Percentiles rank a stretch among this genome's conserved stretches.
Conservation (phyloP, 2,113 vertebrate genomes). For the Tychaedon coryphoeus region DNA sequence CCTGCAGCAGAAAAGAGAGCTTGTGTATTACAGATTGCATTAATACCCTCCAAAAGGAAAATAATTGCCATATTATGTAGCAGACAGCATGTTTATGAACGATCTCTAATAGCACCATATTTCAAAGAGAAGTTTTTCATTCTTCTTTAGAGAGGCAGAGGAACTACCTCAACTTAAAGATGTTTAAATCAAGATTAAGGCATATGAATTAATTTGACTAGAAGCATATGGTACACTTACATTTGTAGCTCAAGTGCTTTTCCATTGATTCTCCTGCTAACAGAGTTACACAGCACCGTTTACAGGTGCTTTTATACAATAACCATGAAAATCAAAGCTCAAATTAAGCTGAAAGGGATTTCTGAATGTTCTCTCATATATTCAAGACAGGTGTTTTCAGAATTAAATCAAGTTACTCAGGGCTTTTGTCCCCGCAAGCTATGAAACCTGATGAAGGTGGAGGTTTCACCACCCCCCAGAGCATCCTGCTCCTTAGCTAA, state of each 20-base stretch:
- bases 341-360: neutral
- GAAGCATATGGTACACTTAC: neutral
- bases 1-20: neutral
- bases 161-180: neutral
- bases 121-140: neutral
- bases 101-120: neutral
- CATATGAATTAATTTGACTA: neutral
- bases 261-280: neutral
- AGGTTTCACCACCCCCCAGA: neutral
- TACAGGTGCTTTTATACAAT: neutral
- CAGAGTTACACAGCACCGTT: neutral
- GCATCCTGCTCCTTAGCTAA: neutral
- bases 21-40: neutral
- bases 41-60: neutral
- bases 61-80: neutral
- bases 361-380: neutral
- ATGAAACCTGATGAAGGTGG: neutral
- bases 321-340: neutral
- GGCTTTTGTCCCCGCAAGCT: neutral
- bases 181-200: neutral
- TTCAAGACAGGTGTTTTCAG: neutral
- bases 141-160: neutral
- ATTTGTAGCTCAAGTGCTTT: neutral
- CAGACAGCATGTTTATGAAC: fast-evolving
- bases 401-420: neutral